phyloP scores from a whole-genome alignment of 2,888 invertebrate species.

The Malthinus seriepunctatus region DNA sequence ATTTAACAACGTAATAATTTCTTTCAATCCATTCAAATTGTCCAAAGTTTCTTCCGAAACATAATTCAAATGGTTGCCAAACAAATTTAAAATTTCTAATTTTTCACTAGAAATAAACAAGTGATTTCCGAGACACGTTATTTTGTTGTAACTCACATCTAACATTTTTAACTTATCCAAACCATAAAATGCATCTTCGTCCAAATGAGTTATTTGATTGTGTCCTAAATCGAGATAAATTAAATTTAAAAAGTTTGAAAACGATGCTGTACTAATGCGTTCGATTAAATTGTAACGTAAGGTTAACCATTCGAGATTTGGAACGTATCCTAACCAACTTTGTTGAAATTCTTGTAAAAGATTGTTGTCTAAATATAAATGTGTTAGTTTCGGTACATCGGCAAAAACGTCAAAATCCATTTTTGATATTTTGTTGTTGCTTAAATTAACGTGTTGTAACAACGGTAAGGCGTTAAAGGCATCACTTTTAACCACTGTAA shows the following conservation, averaged over 20 bases:
- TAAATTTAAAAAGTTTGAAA: slow-evolving; percentile 6
- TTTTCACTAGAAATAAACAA: not conserved
- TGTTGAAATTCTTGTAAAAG: slow-evolving; percentile 7
- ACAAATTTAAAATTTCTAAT: slow-evolving; percentile 11
- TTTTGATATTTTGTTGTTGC: slow-evolving; percentile 5
- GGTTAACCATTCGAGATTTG: not conserved
- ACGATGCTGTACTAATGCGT: not conserved
- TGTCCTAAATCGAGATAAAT: slow-evolving; percentile 5
- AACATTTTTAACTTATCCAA: not conserved
- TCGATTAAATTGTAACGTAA: slow-evolving; percentile 9
- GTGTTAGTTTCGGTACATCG: not conserved
- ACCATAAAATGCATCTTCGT: slow-evolving; percentile 8
- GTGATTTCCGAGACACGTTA: not conserved
- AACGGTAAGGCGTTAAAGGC: slow-evolving; percentile 10
- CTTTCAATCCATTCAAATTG: not conserved
- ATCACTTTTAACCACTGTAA: slow-evolving; percentile 4
- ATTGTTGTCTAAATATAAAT: slow-evolving; percentile 8
- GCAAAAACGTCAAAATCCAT: slow-evolving; percentile 10
- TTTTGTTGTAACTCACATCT: slow-evolving; percentile 21
- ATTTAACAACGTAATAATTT: slow-evolving; percentile 12
- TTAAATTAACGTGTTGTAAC: slow-evolving; percentile 5
- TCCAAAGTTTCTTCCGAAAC: slow-evolving; percentile 3
- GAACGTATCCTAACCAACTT: slow-evolving; percentile 11
- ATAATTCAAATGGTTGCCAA: slow-evolving; percentile 10
- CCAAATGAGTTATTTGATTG: slow-evolving; percentile 3